Evolutionary conservation across 2,113 vertebrate genomes (phyloP).

Genomic region (Epinephelus cyanopodus): DNA sequence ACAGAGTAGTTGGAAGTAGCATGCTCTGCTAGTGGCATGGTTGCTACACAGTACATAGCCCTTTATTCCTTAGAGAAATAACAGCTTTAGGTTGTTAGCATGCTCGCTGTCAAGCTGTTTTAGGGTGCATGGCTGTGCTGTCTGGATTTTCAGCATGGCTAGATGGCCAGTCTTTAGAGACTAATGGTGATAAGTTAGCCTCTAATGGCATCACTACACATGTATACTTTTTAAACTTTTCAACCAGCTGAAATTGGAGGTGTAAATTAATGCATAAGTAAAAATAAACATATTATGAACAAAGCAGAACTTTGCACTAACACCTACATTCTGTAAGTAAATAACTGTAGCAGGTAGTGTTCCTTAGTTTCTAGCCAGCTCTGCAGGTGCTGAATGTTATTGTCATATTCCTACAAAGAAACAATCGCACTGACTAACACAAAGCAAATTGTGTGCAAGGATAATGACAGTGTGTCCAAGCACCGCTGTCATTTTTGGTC

Average conservation of each 20-base stretch:
- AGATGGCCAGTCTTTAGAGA: background rate
- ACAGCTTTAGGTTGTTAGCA: background rate
- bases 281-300: background rate
- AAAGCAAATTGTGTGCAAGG: slow-evolving; percentile 3
- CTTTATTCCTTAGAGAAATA: background rate
- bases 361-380: background rate
- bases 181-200: no score
- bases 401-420: background rate
- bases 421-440: background rate
- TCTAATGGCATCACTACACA: background rate
- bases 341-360: background rate
- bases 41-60: background rate
- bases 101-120: background rate
- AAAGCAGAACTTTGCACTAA: background rate
- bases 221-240: background rate
- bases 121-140: background rate
- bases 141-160: slow-evolving; percentile 2
- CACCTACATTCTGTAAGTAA: background rate
- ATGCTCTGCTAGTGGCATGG: background rate
- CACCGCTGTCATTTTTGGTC: background rate
- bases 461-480: background rate
- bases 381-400: background rate
- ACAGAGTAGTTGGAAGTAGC: background rate
- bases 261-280: background rate
- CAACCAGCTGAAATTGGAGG: background rate